Base-by-base conservation (phyloP, 1,140 invertebrate species). In the Patella vulgata region DNA sequence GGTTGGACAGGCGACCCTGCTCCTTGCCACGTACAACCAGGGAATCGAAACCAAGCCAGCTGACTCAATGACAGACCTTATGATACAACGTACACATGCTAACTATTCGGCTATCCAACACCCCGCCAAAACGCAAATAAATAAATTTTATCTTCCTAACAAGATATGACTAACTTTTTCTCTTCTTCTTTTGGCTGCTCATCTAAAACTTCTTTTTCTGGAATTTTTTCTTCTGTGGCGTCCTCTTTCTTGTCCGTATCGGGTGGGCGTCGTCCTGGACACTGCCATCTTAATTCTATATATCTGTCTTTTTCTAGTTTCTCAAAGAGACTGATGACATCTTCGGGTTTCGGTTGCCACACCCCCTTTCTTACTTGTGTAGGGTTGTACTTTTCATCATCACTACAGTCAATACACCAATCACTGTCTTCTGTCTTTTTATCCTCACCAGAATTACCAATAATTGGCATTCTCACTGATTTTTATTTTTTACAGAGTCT, bases 321-420 rank as follows among this genome's bases (percentile, higher is more conserved):
- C 40, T 75, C 68, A 65, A 71, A 73, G 48, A 75, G 30, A 4
- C 40, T 28, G 27, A 75, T 21, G 36, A 75, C 73, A 33, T 70
- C 66, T 30, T 70, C 61, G 25, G 70, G 63, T n/a, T 23, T 55
- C 23, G 73, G 73, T 28, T 67, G 53, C 73, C 73, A 75, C 11
- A 66, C 43, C 11, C 66, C 63, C 21, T 63, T 63, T 12, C 56
- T 57, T 1, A 44, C 48, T n/a, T 60, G 40, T 33, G 57, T 63
- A 11, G 66, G 66, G 42, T 73, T 63, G 47, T 73, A 70, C 12
- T 65, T 59, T 43, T 63, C 62, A 47, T 67, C 67, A 61, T 70
- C 63, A 55, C 55, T 59, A 14, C 62, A 68, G 9, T 70, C 61
- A 3, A 70, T 63, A 47, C 58, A 58, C 62, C 66, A 70, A 43